A percentile compares a stretch with the other conserved stretches of the same genome.
Evolutionary conservation across 1,140 invertebrate genomes (phyloP).

Genomic region (Formica exsecta): DNA sequence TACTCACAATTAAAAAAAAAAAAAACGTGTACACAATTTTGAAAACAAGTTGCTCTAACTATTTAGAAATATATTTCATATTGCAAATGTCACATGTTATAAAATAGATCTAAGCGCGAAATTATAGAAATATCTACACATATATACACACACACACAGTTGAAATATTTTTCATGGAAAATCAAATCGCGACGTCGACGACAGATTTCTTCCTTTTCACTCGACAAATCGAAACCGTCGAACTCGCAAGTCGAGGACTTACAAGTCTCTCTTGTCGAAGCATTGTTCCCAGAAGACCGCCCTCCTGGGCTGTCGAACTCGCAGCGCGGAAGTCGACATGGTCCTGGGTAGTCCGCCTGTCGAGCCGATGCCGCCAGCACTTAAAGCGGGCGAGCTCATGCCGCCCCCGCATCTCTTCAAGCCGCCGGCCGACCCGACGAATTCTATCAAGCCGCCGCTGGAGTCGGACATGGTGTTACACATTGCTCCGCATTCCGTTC

Average conservation of each 20-base stretch:
- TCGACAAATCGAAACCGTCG: background rate
- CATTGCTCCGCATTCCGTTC: background rate
- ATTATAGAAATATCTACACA: background rate
- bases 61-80: background rate
- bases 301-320: conserved; percentile 90
- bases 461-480: conserved; percentile 79
- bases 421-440: conserved; percentile 82
- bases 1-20: background rate
- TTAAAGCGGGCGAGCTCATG: conserved; percentile 85
- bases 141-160: background rate
- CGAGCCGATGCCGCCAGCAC: conserved; percentile 79
- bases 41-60: background rate
- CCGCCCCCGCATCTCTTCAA: conserved; percentile 87
- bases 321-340: conserved; percentile 92
- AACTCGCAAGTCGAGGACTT: conserved; percentile 84
- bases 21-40: background rate
- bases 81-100: background rate
- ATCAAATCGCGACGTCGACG: background rate
- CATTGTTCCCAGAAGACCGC: conserved; percentile 93
- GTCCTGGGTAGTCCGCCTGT: conserved; percentile 89
- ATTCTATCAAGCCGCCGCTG: conserved; percentile 83
- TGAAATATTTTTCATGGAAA: background rate
- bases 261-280: conserved; percentile 91
- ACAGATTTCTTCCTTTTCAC: background rate
- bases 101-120: background rate